phyloP scores from a whole-genome alignment of 1,140 invertebrate species.

The Dufourea novaeangliae region DNA sequence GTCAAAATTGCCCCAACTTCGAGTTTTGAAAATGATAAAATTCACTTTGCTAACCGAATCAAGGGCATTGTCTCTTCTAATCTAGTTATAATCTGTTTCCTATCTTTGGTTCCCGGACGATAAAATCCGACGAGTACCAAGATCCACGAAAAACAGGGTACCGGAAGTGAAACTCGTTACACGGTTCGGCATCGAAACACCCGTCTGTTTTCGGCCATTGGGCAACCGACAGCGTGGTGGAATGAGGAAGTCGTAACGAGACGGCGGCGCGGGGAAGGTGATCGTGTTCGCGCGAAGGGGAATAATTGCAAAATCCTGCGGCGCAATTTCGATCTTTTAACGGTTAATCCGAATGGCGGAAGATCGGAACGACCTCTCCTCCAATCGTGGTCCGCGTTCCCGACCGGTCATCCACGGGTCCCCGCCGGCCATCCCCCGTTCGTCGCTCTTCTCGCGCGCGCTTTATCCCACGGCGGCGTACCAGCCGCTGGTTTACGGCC shows the following conservation, averaged over 20 bases:
- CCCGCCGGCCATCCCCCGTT: background rate
- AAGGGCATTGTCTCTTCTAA: no score
- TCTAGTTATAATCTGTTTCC: no score
- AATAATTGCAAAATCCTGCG: slow-evolving; percentile 30
- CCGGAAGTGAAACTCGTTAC: no score
- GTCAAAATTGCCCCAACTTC: no score
- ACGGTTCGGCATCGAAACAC: background rate
- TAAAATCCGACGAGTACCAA: no score
- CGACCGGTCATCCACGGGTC: background rate
- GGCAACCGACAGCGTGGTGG: background rate
- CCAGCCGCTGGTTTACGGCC: slow-evolving; percentile 41
- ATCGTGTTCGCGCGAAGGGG: background rate
- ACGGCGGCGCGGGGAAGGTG: background rate
- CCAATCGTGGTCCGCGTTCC: slow-evolving; percentile 3
- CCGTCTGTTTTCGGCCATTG: background rate
- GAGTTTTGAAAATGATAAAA: no score
- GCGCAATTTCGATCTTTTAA: slow-evolving; percentile 38
- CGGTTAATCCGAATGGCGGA: slow-evolving; percentile 32
- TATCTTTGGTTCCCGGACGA: no score
- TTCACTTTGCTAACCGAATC: background rate
- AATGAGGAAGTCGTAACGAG: slow-evolving; percentile 40
- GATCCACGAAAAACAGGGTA: no score
- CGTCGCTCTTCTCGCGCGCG: background rate
- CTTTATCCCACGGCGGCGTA: slow-evolving; percentile 30
- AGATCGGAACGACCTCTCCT: background rate